A percentile compares a stretch with the other conserved stretches of the same genome.
phyloP scores from a whole-genome alignment of 2,113 vertebrate species.

The Telmatochromis brichardi region DNA sequence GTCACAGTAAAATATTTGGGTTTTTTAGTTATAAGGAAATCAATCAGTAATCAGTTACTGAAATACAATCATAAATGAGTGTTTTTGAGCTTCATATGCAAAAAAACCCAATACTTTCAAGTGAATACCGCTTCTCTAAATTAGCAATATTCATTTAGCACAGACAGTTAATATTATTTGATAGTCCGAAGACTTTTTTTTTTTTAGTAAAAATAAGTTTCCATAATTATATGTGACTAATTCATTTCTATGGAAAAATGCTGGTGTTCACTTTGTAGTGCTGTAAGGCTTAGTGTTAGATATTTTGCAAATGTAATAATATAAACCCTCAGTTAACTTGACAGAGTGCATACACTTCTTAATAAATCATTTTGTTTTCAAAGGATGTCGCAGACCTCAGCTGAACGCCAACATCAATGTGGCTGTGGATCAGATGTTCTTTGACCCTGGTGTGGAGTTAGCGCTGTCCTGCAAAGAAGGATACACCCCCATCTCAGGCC shows the following conservation, averaged over 20 bases:
- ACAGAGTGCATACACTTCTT: not conserved
- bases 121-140: not conserved
- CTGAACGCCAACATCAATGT: conserved; percentile 48
- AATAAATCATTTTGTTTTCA: conserved; percentile 8
- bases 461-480: conserved; percentile 70
- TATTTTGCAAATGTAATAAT: not conserved
- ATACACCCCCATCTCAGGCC: conserved; percentile 52
- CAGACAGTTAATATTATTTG: not conserved
- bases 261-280: not conserved
- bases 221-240: not conserved
- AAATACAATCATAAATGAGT: not conserved
- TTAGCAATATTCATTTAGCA: accelerated
- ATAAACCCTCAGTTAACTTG: not conserved
- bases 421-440: conserved; percentile 57
- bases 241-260: not conserved
- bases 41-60: not conserved
- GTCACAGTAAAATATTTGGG: not conserved
- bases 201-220: not conserved
- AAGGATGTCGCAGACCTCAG: conserved; percentile 77
- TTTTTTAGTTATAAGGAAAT: not conserved
- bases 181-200: accelerated
- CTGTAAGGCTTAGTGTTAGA: not conserved
- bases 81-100: not conserved
- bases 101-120: not conserved
- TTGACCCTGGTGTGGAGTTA: conserved; percentile 65